phyloP scores from a whole-genome alignment of 1,140 invertebrate species.

The Trissolcus basalis region DNA sequence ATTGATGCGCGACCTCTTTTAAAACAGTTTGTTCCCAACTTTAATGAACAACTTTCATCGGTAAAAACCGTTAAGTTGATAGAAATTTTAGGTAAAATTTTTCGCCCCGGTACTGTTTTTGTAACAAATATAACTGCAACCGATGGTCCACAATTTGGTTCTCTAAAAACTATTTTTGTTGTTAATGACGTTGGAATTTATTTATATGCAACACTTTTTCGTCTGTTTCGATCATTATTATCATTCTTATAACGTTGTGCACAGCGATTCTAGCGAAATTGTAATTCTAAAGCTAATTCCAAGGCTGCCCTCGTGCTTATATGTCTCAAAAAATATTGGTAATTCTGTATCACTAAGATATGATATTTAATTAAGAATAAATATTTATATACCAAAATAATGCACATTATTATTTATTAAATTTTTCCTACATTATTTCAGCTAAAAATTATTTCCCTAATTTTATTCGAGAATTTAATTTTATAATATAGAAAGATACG shows the following conservation, averaged over 20 bases:
- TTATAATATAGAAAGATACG: too few species aligned
- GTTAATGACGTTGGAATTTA: neutral
- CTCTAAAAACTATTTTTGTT: conserved; percentile 4
- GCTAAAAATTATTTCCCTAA: too few species aligned
- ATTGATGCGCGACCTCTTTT: neutral
- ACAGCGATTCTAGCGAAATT: too few species aligned
- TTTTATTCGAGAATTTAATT: too few species aligned
- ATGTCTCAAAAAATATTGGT: too few species aligned
- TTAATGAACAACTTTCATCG: neutral
- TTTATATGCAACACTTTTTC: neutral
- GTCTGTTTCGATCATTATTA: conserved; percentile 13
- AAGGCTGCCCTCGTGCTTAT: too few species aligned
- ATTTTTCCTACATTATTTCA: too few species aligned
- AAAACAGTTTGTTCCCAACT: neutral
- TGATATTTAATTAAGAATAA: too few species aligned
- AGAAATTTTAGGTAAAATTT: conserved; percentile 6
- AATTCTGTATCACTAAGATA: too few species aligned
- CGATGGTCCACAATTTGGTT: conserved; percentile 8
- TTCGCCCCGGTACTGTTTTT: conserved; percentile 4
- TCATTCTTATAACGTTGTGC: neutral
- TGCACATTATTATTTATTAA: too few species aligned
- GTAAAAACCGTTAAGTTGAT: conserved; percentile 6
- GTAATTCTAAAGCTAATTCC: too few species aligned
- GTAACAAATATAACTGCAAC: neutral
- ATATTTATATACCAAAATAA: too few species aligned